Evolutionary conservation across 2,113 vertebrate genomes (phyloP).

Genomic region (Pteruthius melanotis): DNA sequence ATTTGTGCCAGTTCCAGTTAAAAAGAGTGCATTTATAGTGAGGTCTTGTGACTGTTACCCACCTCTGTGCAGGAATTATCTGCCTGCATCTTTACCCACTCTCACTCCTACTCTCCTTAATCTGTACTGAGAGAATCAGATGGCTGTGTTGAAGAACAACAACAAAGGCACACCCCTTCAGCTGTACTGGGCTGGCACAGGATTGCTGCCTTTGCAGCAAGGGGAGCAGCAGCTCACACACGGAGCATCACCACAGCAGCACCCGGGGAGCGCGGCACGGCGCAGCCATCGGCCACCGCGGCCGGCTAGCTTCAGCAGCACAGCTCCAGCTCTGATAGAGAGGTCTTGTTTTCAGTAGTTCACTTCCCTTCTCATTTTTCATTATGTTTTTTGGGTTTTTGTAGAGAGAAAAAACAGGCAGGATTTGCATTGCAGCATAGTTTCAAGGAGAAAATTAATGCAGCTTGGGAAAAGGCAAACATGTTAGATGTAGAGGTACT

Average conservation of each 20-base stretch:
- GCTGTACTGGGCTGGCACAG: neutral
- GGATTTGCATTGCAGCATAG: neutral
- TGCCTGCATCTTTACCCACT: neutral
- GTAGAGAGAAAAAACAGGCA: neutral
- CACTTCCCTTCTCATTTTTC: neutral
- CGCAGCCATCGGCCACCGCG: neutral
- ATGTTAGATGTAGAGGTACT: neutral
- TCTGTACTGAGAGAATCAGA: neutral
- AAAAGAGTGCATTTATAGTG: neutral
- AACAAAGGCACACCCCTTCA: neutral
- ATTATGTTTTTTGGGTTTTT: neutral
- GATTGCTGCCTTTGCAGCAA: neutral
- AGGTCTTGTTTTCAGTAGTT: neutral
- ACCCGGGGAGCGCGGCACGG: neutral
- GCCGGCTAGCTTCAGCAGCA: neutral
- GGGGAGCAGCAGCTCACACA: neutral
- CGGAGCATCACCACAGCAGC: rapidly evolving
- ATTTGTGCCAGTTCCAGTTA: neutral
- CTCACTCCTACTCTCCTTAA: conserved; percentile 7
- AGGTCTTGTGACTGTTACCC: neutral
- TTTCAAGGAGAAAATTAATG: conserved; percentile 7
- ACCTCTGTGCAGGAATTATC: neutral
- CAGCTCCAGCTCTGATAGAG: neutral
- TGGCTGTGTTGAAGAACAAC: neutral
- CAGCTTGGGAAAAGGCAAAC: neutral